Evolutionary conservation across 2,113 vertebrate species (phyloP).

Genomic region (Psittacula cyanocephala): DNA sequence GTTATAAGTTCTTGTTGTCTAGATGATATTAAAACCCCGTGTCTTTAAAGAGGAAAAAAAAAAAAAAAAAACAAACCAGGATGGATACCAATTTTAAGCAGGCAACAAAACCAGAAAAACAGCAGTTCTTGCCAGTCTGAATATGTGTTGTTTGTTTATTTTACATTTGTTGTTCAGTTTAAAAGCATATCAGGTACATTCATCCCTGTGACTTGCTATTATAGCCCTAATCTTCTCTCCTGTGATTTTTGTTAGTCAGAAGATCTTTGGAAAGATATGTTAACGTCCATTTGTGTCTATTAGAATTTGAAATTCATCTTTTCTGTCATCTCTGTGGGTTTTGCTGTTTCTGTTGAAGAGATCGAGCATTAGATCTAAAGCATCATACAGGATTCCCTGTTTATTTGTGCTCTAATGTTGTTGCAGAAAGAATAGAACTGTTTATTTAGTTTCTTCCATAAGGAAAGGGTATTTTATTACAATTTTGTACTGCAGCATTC

Average conservation of each 20-base stretch:
- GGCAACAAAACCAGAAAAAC: not conserved
- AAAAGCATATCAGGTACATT: not conserved
- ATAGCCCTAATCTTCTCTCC: conserved; percentile 19
- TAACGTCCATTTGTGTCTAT: conserved; percentile 52
- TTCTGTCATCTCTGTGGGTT: conserved; percentile 31
- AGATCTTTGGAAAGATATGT: conserved; percentile 35
- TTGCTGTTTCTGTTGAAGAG: not conserved
- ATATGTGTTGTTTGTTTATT: not conserved
- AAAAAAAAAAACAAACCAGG: not conserved
- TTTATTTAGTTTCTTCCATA: conserved; percentile 24
- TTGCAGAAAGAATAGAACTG: not conserved
- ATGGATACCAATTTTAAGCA: not conserved
- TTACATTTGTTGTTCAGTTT: conserved; percentile 40
- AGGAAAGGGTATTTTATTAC: not conserved
- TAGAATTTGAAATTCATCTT: conserved; percentile 56
- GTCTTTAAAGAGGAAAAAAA: not conserved
- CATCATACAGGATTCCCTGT: not conserved
- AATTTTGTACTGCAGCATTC: not conserved
- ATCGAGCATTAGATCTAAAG: not conserved
- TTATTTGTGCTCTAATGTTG: conserved; percentile 23
- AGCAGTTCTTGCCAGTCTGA: not conserved
- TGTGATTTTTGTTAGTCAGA: not conserved
- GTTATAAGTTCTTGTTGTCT: not conserved
- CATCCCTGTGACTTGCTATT: conserved; percentile 24
- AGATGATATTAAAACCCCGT: not conserved